phyloP scores from a whole-genome alignment of 2,888 invertebrate species.

The Ecliptopera silaceata region DNA sequence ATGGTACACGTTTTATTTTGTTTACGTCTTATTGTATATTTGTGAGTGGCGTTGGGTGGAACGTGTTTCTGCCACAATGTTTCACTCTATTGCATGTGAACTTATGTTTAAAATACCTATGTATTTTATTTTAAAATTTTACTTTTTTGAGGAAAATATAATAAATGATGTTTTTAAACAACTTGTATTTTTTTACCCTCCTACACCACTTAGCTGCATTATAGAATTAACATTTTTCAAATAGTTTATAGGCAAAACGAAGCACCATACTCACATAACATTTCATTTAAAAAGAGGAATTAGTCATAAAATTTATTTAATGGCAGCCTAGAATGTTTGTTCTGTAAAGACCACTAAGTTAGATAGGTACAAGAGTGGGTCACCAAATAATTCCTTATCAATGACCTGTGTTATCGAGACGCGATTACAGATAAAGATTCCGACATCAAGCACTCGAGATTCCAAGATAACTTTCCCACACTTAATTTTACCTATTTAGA shows the following conservation, averaged over 20 bases:
- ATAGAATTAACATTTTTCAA: background rate
- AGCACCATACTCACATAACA: background rate
- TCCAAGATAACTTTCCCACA: slow-evolving; percentile 48
- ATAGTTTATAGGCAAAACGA: background rate
- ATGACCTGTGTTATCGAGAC: slow-evolving; percentile 32
- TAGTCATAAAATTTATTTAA: too few relatives aligned
- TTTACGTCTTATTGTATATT: slow-evolving; percentile 66
- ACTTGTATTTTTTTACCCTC: slow-evolving; percentile 35
- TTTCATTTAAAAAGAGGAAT: too few relatives aligned
- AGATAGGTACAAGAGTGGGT: slow-evolving; percentile 17
- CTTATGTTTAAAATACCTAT: slow-evolving; percentile 67
- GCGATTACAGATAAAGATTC: slow-evolving; percentile 34
- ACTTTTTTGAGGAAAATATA: slow-evolving; percentile 82
- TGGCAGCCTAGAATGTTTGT: too few relatives aligned
- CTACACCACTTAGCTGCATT: background rate
- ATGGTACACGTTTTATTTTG: slow-evolving; percentile 70
- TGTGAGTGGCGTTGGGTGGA: slow-evolving; percentile 42
- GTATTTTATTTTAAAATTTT: slow-evolving; percentile 80
- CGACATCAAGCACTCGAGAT: slow-evolving; percentile 38
- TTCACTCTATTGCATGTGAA: slow-evolving; percentile 73
- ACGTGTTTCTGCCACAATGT: slow-evolving; percentile 46
- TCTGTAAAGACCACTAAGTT: too few relatives aligned
- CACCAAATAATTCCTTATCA: slow-evolving; percentile 19
- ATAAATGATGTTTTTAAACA: slow-evolving; percentile 83
- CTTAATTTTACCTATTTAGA: slow-evolving; percentile 5